Evolutionary conservation across 2,797 vertebrate species (phyloP).

Genomic region (Acanthopagrus latus): DNA sequence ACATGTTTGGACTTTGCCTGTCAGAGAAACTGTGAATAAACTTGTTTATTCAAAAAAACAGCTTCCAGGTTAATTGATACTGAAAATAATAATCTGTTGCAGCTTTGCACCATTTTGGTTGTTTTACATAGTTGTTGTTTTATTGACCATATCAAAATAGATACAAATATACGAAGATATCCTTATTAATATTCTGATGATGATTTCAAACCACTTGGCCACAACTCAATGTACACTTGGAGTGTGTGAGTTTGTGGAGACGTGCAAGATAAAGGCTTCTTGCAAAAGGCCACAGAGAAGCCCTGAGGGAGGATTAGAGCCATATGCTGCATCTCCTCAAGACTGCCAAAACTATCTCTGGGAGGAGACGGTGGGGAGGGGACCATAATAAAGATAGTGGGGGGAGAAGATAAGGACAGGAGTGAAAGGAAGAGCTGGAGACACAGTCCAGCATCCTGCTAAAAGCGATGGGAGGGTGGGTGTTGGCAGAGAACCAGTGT

Average conservation of each 20-base stretch:
- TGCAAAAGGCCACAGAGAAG: slow-evolving; percentile 52
- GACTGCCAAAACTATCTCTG: slow-evolving; percentile 64
- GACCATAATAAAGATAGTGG: slow-evolving; percentile 45
- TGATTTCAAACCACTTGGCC: not conserved
- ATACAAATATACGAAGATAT: not conserved
- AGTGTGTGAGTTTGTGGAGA: slow-evolving; percentile 11
- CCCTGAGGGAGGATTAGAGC: slow-evolving; percentile 62
- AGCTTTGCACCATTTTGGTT: not conserved
- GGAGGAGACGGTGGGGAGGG: slow-evolving; percentile 21
- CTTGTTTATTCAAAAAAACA: not conserved
- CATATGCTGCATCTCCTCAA: slow-evolving; percentile 65
- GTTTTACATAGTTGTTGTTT: not conserved
- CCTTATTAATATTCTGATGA: not conserved
- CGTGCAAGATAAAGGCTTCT: slow-evolving; percentile 24
- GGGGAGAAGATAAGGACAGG: slow-evolving; percentile 39
- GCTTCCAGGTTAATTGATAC: not conserved
- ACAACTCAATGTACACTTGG: not conserved
- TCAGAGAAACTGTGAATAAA: not conserved
- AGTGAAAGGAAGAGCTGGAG: slow-evolving; percentile 35
- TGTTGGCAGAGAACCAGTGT: not conserved
- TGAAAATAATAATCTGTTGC: not conserved
- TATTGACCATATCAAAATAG: not conserved
- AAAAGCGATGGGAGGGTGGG: not conserved
- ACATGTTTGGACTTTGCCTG: not conserved
- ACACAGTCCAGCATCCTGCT: slow-evolving; percentile 32